Evolutionary conservation across 2,797 vertebrate species (phyloP).

Genomic region (Hephaestus fuliginosus): DNA sequence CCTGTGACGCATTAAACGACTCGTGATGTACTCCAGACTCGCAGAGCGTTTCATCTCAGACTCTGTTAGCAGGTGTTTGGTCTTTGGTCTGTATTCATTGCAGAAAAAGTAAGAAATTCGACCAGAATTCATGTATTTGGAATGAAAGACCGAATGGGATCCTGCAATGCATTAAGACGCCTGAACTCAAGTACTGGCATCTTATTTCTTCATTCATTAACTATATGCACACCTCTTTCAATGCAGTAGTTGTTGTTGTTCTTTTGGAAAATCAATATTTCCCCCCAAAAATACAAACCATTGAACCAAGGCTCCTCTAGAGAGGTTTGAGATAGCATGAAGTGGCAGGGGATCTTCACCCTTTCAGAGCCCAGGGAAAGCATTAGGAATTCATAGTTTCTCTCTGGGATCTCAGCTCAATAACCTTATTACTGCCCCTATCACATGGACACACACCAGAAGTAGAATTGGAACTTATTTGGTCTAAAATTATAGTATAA

Average conservation of each 20-base stretch:
- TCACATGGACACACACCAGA: constrained; percentile 14
- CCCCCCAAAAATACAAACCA: not conserved
- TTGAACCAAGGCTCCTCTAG: not conserved
- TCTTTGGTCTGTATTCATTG: constrained; percentile 33
- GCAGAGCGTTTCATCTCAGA: constrained; percentile 41
- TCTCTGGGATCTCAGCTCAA: constrained; percentile 51
- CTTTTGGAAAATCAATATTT: constrained; percentile 26
- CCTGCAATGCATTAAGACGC: not conserved
- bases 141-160: not conserved
- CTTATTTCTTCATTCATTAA: not conserved
- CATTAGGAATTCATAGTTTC: constrained; percentile 52
- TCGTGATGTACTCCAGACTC: constrained; percentile 56
- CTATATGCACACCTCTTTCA: not conserved
- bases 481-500: constrained; percentile 13
- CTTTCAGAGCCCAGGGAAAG: constrained; percentile 28
- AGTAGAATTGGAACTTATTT: not conserved
- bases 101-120: not conserved
- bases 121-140: not conserved
- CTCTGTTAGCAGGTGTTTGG: constrained; percentile 43
- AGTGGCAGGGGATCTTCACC: constrained; percentile 33
- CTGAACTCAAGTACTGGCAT: not conserved
- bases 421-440: constrained; percentile 25
- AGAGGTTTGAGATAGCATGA: constrained; percentile 19
- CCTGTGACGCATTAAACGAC: constrained; percentile 55
- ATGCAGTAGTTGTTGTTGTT: not conserved